Evolutionary conservation across 2,888 invertebrate genomes (phyloP).

Genomic region (Aelia acuminata): DNA sequence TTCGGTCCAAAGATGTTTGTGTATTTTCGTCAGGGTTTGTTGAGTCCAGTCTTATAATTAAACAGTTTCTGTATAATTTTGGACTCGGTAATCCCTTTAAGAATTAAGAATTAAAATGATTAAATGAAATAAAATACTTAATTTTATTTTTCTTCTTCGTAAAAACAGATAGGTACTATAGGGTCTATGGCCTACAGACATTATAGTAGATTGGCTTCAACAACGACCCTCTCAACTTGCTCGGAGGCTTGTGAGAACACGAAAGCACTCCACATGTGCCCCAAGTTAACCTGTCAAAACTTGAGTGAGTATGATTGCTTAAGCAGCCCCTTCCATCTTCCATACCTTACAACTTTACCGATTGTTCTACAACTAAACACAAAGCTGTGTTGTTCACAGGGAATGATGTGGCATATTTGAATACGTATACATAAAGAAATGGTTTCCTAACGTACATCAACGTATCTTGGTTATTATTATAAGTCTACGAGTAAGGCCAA

Average conservation of each 20-base stretch:
- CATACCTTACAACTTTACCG: neutral
- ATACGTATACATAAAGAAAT: too few relatives aligned
- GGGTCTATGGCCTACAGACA: neutral
- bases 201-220: neutral
- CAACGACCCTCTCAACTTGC: neutral
- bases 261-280: neutral
- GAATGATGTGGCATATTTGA: neutral
- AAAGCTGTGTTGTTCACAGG: neutral
- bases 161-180: neutral
- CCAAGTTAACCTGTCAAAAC: slow-evolving; percentile 1
- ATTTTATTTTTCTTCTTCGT: too few relatives aligned
- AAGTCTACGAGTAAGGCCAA: too few relatives aligned
- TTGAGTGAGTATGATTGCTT: slow-evolving; percentile 24
- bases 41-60: too few relatives aligned
- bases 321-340: neutral
- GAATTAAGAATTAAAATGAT: too few relatives aligned
- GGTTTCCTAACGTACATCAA: too few relatives aligned
- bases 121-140: too few relatives aligned
- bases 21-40: too few relatives aligned
- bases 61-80: too few relatives aligned
- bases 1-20: too few relatives aligned
- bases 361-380: neutral
- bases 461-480: too few relatives aligned
- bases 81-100: too few relatives aligned
- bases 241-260: neutral